Conservation (phyloP, 2,797 vertebrate species). For the Sebastes hopkinsi region DNA sequence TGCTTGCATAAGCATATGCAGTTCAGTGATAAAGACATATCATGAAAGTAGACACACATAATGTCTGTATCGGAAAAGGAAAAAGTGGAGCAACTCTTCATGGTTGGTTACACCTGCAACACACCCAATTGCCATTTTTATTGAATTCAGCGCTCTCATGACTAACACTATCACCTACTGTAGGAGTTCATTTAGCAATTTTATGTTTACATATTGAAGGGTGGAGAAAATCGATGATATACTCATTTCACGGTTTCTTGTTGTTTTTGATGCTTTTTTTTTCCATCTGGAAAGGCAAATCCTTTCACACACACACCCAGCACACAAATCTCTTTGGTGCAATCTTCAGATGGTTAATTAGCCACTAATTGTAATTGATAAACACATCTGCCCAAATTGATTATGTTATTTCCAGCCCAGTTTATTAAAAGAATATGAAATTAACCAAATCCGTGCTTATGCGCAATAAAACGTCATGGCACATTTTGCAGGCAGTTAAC, state of each 20-base stretch:
- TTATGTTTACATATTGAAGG: conserved; percentile 24
- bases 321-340: conserved; percentile 1
- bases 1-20: not conserved
- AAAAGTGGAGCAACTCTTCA: conserved; percentile 8
- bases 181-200: conserved; percentile 39
- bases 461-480: conserved; percentile 34
- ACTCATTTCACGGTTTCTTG: conserved; percentile 26
- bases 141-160: conserved; percentile 34
- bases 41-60: not conserved
- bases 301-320: not conserved
- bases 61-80: not conserved
- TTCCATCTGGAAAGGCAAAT: conserved; percentile 7
- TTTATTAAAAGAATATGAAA: conserved; percentile 22
- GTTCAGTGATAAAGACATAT: not conserved
- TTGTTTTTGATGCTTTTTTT: conserved; percentile 7
- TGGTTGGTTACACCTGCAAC: conserved; percentile 13
- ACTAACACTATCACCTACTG: conserved; percentile 31
- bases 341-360: conserved; percentile 38
- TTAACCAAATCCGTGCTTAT: conserved; percentile 26
- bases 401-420: conserved; percentile 8
- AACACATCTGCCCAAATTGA: conserved; percentile 35
- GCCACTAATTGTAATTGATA: conserved; percentile 36
- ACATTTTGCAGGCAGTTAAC: conserved; percentile 49
- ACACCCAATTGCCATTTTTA: conserved; percentile 4
- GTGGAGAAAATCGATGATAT: conserved; percentile 14